phyloP scores from a whole-genome alignment of 2,888 invertebrate genomes.

The Ectemnius continuus region DNA sequence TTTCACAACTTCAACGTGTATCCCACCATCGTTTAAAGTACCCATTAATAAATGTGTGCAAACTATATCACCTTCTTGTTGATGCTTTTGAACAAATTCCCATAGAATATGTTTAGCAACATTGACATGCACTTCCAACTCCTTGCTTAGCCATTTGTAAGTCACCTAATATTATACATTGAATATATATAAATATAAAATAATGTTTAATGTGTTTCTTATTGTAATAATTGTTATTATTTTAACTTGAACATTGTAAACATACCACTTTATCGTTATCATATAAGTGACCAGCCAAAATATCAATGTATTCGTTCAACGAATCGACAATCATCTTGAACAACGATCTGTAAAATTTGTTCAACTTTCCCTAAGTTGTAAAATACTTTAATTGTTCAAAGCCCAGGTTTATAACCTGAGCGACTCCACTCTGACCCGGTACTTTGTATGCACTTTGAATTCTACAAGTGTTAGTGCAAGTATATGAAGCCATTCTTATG shows the following conservation, averaged over 20 bases:
- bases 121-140: conserved; percentile 77
- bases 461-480: too few relatives aligned
- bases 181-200: conserved; percentile 2
- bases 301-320: conserved; percentile 63
- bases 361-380: too few relatives aligned
- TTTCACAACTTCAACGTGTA: conserved; percentile 74
- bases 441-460: too few relatives aligned
- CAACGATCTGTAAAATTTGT: background rate
- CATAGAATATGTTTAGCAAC: conserved; percentile 76
- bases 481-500: too few relatives aligned
- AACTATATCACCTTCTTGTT: conserved; percentile 59
- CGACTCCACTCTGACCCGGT: too few relatives aligned
- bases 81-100: conserved; percentile 69
- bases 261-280: conserved; percentile 71
- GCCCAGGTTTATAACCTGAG: too few relatives aligned
- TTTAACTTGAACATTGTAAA: background rate
- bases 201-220: background rate
- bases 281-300: conserved; percentile 59
- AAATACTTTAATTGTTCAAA: too few relatives aligned
- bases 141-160: conserved; percentile 78
- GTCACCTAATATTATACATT: conserved; percentile 72
- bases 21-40: conserved; percentile 64
- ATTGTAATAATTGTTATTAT: too few relatives aligned
- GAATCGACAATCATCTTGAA: conserved; percentile 53
- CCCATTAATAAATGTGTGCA: conserved; percentile 75